Evolutionary conservation across 2,797 vertebrate species (phyloP), one percentile per base, ranked within the genome.

Genomic region (Myripristis murdjan): DNA sequence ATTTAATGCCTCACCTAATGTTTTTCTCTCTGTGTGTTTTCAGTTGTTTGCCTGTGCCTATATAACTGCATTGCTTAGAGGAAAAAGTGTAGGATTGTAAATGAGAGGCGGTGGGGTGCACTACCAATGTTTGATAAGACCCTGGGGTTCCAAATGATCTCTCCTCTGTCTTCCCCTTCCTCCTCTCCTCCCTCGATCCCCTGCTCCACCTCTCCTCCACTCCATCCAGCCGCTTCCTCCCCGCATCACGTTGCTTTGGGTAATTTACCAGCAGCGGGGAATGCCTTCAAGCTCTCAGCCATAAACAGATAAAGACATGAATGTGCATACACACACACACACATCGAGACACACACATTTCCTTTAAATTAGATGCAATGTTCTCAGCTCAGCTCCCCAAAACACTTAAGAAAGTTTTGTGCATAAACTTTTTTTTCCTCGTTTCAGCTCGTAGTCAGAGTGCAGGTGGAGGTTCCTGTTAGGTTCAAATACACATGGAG

Each of bases 191-290:
- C 73, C 63, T 63, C n/a, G 0, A 68, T 68, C 44, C 64, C 51
- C 77, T 37, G 41, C 76, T 81, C 77, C 71, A 64, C 58, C 64
- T 79, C 68, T 69, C 75, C 74, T 58, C 57, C 58, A 14, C 41
- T 70, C 59, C 61, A 72, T 82, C 85, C 77, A 79, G 77, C 86
- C 51, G 75, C 22, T 73, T 64, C 67, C 43, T 81, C 61, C 82
- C 77, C 70, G 82, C 71, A 72, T 74, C 78, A 64, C 43, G 49
- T 86, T 86, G 86, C 89, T 92, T 72, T 88, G 83, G 86, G 87
- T 92, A 89, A 93, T 92, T 91, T 87, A 83, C 61, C 89, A 85
- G 84, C 89, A 91, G 84, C 85, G 77, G 74, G 81, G 78, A 87
- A 75, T 78, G 83, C 64, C 87, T 85, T 82, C 75, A 62, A 81